These are phyloP conservation scores for Chironomus riparius DNA, from an alignment of 2,888 invertebrate species.

Conservation along the genomic window DNA sequence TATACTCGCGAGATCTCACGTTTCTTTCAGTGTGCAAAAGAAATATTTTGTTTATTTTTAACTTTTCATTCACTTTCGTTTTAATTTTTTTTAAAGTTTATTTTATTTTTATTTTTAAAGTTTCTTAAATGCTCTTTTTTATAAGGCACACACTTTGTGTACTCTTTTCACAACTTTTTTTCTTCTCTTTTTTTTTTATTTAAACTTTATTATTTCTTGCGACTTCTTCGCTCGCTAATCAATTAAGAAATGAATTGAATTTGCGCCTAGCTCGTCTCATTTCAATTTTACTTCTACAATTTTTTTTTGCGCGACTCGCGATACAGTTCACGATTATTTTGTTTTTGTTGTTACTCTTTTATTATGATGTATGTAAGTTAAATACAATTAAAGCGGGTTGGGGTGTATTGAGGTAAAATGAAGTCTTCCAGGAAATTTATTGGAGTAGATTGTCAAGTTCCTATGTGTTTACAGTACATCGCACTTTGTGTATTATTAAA, in stretches of 20 bases:
- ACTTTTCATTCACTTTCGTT: not conserved
- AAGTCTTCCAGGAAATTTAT: no score
- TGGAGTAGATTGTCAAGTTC: no score
- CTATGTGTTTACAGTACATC: no score
- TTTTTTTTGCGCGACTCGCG: not conserved
- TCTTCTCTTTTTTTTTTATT: not conserved
- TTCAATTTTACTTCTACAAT: not conserved
- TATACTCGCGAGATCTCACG: not conserved
- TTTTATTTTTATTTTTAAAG: not conserved
- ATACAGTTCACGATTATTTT: not conserved
- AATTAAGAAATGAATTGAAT: conserved; percentile 8
- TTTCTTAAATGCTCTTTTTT: not conserved
- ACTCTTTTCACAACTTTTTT: no score
- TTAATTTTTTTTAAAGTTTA: not conserved
- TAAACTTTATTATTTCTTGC: not conserved
- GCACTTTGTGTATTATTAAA: no score
- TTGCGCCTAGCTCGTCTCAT: conserved; percentile 3
- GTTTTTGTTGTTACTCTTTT: not conserved
- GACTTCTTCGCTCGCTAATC: conserved; percentile 14
- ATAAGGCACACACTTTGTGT: no score
- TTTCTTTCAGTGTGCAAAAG: not conserved
- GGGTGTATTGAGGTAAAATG: not conserved
- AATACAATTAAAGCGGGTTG: not conserved
- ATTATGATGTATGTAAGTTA: not conserved
- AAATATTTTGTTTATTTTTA: not conserved